Percentiles rank a stretch among this genome's conserved stretches.
These are phyloP conservation scores for Synodontis membranacea DNA, from an alignment of 2,113 vertebrate genomes.

Conservation along the genomic window DNA sequence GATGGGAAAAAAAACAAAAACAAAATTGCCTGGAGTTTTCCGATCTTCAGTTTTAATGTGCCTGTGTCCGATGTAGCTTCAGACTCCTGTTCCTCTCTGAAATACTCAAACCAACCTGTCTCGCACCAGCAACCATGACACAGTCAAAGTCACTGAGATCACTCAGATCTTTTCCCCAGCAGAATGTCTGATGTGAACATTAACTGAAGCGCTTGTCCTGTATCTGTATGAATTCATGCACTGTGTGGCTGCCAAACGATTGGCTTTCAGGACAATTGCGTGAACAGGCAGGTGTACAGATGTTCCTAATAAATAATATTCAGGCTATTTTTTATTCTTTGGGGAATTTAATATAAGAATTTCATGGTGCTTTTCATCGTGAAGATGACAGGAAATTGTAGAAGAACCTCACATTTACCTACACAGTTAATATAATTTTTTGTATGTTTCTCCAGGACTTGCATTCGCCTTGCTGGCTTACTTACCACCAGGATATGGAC, in stretches of 20 bases:
- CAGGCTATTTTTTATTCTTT: background rate
- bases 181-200: background rate
- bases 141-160: background rate
- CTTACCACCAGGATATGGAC: conserved; percentile 82
- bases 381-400: background rate
- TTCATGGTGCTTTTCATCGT: background rate
- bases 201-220: background rate
- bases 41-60: background rate
- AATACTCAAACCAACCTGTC: background rate
- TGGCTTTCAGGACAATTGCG: background rate
- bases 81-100: background rate
- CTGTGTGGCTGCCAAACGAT: background rate
- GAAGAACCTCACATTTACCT: background rate
- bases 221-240: background rate
- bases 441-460: conserved; percentile 73
- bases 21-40: background rate
- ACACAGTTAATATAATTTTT: background rate
- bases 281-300: background rate
- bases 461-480: conserved; percentile 88
- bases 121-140: background rate
- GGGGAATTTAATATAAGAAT: background rate
- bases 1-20: too few species aligned
- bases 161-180: background rate
- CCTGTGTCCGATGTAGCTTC: background rate
- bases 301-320: background rate